Evolutionary conservation across 2,888 invertebrate species (phyloP).

Genomic region (Agrotis ipsilon): DNA sequence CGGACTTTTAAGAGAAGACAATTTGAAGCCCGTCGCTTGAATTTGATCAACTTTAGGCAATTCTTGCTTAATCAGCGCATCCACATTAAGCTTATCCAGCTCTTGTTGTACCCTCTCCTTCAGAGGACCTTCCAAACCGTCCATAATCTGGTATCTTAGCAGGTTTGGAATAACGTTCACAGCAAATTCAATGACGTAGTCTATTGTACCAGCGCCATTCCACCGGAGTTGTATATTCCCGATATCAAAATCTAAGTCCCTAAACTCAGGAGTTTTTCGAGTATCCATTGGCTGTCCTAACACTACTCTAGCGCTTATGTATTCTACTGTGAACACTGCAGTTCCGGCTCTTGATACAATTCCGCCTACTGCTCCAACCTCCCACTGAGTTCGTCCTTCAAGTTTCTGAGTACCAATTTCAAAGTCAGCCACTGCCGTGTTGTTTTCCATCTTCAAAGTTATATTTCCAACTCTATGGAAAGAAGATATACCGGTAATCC

Average conservation of each 20-base stretch:
- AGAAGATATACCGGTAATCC: slow-evolving; percentile 95
- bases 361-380: slow-evolving; percentile 93
- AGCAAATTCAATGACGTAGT: slow-evolving; percentile 95
- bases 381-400: slow-evolving; percentile 95
- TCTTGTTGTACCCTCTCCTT: slow-evolving; percentile 94
- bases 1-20: slow-evolving; percentile 78
- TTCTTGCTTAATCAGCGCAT: slow-evolving; percentile 93
- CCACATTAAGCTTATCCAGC: slow-evolving; percentile 94
- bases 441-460: slow-evolving; percentile 93
- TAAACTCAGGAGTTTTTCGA: slow-evolving; percentile 93
- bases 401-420: slow-evolving; percentile 95
- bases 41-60: slow-evolving; percentile 93
- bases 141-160: slow-evolving; percentile 96
- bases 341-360: slow-evolving; percentile 93
- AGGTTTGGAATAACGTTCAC: slow-evolving; percentile 96
- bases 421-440: slow-evolving; percentile 92
- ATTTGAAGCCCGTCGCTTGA: slow-evolving; percentile 86
- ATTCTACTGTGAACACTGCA: slow-evolving; percentile 94
- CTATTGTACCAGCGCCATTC: slow-evolving; percentile 96
- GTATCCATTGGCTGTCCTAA: slow-evolving; percentile 95
- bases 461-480: slow-evolving; percentile 96
- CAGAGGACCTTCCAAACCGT: slow-evolving; percentile 95
- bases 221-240: slow-evolving; percentile 96
- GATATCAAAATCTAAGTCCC: slow-evolving; percentile 94
- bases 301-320: slow-evolving; percentile 93